A percentile compares a stretch with the other conserved stretches of the same genome.
Evolutionary conservation across 2,113 vertebrate species (phyloP).

Genomic region (Antechinus stuartii): DNA sequence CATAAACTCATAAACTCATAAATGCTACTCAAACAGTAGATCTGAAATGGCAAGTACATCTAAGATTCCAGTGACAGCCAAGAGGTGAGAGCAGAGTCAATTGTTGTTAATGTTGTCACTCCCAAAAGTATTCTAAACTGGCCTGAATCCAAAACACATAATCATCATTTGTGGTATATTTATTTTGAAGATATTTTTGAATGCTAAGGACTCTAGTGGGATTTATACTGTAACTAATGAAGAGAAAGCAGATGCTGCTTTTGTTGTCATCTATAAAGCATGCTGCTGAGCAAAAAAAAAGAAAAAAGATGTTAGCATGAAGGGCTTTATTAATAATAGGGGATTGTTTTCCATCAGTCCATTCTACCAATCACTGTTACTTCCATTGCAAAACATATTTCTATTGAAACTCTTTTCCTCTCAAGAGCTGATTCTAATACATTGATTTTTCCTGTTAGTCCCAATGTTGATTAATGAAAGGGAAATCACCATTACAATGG

Average conservation of each 20-base stretch:
- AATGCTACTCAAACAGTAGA: neutral
- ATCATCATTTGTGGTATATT: constrained; percentile 17
- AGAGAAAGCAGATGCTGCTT: constrained; percentile 56
- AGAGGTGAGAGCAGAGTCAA: neutral
- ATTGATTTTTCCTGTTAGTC: constrained; percentile 48
- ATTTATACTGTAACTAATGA: constrained; percentile 51
- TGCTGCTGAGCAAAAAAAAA: neutral
- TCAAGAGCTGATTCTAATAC: constrained; percentile 47
- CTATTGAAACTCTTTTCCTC: constrained; percentile 18
- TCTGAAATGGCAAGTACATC: neutral
- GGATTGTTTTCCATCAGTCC: constrained; percentile 37
- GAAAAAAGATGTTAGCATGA: neutral
- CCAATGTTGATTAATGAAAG: constrained; percentile 59
- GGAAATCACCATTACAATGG: neutral
- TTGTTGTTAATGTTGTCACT: constrained; percentile 12
- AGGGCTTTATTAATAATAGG: constrained; percentile 25
- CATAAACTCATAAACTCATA: no score
- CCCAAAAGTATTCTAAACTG: neutral
- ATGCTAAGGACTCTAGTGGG: constrained; percentile 9
- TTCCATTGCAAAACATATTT: neutral
- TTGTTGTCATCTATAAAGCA: constrained; percentile 34
- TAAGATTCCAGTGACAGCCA: constrained; percentile 19
- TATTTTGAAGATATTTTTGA: constrained; percentile 58
- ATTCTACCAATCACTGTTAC: constrained; percentile 34
- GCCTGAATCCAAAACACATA: constrained; percentile 1